Evolutionary conservation across 1,140 invertebrate genomes (phyloP), one percentile per base, ranked within the genome.

Genomic region (Gryllus bimaculatus): DNA sequence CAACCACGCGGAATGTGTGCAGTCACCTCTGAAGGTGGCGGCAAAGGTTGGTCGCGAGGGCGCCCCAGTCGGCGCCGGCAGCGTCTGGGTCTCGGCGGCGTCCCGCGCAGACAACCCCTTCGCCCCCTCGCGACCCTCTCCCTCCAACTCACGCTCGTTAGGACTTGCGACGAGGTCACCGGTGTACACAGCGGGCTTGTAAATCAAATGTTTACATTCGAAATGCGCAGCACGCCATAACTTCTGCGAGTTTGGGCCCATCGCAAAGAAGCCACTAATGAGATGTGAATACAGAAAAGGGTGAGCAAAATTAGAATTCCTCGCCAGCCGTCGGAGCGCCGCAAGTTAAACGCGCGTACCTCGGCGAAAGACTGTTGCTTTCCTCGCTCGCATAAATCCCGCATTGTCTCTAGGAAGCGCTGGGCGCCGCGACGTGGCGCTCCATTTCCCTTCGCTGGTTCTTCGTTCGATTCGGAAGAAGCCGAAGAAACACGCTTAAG

Each of bases 121-220:
- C 18, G 10, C 54, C 18, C 7, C 18, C 18, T 10, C 54, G 18
- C 54, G 10, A 66, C 54, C 54, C 10, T 18, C 54, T 10, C 18
- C 54, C 10, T 66, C 54, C 54, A 2, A 39, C 26, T 39, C 26
- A 39, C 54, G 54, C 54, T 66, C 54, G 54, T 66, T 66, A 66
- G 54, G 54, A 66, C 54, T 66, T 66, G 54, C 18, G 54, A 66
- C 54, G 54, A 66, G 54, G 54, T 66, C 54, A 66, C 10, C 54
- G 54, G 54, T 13, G 54, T 66, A 66, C 54, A 66, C 54, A 66
- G 54, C 54, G 54, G 18, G 54, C 54, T 66, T 66, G 54, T 66
- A 66, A 66, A 66, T 66, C 54, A 66, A 66, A 66, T 66, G 54
- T 66, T 66, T 66, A 66, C 54, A 66, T 66, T 66, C 54, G 54